phyloP scores from a whole-genome alignment of 2,113 vertebrate species.

The Oreochromis spilurus region DNA sequence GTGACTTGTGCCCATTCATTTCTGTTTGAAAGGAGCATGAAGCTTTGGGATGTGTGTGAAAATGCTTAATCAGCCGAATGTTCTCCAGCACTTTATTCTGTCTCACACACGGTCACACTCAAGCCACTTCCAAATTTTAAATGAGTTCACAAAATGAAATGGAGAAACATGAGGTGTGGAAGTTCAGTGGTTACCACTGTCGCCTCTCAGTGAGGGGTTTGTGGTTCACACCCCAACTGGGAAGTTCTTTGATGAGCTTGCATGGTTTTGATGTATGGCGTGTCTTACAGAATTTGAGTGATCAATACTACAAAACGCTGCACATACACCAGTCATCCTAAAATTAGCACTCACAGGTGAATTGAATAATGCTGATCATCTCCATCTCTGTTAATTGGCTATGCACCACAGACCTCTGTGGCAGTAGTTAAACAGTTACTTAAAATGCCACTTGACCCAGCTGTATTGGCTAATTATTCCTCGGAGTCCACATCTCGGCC shows the following conservation, averaged over 20 bases:
- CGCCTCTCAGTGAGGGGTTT: neutral
- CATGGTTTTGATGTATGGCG: neutral
- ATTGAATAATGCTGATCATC: neutral
- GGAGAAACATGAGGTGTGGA: neutral
- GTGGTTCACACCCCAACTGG: neutral
- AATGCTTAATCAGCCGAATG: neutral
- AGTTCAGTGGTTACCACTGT: neutral
- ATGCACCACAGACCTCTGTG: neutral
- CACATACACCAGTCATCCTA: neutral
- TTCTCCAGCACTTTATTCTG: neutral
- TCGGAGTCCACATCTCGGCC: too few species aligned
- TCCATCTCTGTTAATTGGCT: neutral
- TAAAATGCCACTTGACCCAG: neutral
- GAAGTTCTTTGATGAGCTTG: neutral
- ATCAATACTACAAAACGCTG: neutral
- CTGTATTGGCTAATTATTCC: neutral
- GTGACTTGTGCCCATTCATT: neutral
- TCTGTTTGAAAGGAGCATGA: neutral
- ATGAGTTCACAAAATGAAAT: neutral
- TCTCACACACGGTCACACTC: accelerated
- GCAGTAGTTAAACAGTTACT: neutral
- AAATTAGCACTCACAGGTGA: neutral
- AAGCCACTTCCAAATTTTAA: neutral
- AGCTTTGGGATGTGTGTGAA: neutral
- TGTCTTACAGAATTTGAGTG: neutral